Percentiles rank a stretch among this genome's conserved stretches.
Evolutionary conservation across 2,888 invertebrate genomes (phyloP).

Genomic region (Cartodere bifasciata): DNA sequence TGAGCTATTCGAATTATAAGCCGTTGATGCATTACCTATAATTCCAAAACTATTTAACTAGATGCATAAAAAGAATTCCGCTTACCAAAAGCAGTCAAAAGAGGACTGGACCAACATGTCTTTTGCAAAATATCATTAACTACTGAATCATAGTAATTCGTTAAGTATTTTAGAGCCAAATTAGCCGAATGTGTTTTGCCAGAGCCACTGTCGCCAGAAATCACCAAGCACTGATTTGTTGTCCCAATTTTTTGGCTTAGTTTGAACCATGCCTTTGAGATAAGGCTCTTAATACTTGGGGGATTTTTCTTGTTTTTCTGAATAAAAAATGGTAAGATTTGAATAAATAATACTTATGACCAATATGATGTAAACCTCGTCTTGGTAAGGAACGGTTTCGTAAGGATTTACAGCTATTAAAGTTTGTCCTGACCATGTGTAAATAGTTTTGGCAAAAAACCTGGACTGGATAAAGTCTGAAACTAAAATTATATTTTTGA

Average conservation of each 20-base stretch:
- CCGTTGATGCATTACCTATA: conserved; percentile 32
- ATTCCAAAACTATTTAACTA: conserved; percentile 13
- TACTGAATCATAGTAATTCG: conserved; percentile 16
- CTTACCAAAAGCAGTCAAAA: conserved; percentile 23
- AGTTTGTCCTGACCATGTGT: conserved; percentile 35
- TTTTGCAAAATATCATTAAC: conserved; percentile 15
- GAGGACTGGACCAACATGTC: conserved; percentile 19
- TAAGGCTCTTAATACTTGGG: conserved; percentile 15
- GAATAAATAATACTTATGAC: too few relatives aligned
- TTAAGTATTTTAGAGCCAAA: conserved; percentile 30
- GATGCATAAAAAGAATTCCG: conserved; percentile 14
- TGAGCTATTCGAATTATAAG: conserved; percentile 31
- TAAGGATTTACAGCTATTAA: conserved; percentile 31
- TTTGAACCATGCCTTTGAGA: conserved; percentile 18
- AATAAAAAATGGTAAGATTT: too few relatives aligned
- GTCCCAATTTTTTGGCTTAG: conserved; percentile 23
- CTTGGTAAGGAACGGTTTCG: too few relatives aligned
- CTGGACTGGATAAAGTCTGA: conserved; percentile 28
- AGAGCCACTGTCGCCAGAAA: conserved; percentile 35
- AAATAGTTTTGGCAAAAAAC: conserved; percentile 25
- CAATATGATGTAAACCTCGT: too few relatives aligned
- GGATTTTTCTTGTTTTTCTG: conserved; percentile 8
- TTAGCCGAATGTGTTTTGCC: conserved; percentile 35
- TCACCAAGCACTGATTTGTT: conserved; percentile 30
- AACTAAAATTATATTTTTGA: too few relatives aligned